Conservation (phyloP, 2,888 invertebrate species). For the Drosophila multiciliata region DNA sequence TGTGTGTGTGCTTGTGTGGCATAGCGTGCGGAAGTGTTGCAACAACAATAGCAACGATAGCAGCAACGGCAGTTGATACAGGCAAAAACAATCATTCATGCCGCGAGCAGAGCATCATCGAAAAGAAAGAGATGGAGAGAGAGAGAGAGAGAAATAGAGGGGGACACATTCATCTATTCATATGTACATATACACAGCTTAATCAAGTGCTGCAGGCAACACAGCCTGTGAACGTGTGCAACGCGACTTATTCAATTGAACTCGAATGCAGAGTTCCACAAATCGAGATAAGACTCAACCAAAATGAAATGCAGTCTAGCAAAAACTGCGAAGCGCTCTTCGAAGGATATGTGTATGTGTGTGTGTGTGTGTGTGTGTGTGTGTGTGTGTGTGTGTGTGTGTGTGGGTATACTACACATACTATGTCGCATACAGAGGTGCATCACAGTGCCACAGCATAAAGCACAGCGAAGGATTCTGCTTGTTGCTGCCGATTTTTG, state of each 20-base stretch:
- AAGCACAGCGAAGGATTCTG: constrained; percentile 56
- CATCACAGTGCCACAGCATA: constrained; percentile 83
- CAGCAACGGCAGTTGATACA: constrained; percentile 28
- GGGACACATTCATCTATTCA: neutral
- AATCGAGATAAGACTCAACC: constrained; percentile 31
- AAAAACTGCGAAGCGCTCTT: constrained; percentile 2
- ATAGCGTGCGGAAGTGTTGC: constrained; percentile 47
- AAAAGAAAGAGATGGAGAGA: neutral
- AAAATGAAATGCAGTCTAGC: constrained; percentile 7
- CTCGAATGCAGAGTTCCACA: neutral
- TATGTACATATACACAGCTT: neutral
- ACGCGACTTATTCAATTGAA: neutral
- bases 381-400: constrained; percentile 18
- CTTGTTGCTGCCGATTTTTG: constrained; percentile 42
- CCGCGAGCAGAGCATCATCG: constrained; percentile 13
- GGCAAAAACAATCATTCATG: constrained; percentile 54
- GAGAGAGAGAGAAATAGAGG: no score
- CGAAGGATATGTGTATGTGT: neutral
- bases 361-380: constrained; percentile 17
- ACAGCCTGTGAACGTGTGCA: neutral
- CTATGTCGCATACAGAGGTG: constrained; percentile 85
- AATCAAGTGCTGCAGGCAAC: neutral
- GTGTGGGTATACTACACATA: constrained; percentile 79
- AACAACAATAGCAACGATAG: constrained; percentile 38
- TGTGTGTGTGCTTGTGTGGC: constrained; percentile 21